Percentiles rank a stretch among this genome's conserved stretches.
These are phyloP conservation scores for Aphrophora alni DNA, from an alignment of 2,888 invertebrate species.

Conservation along the genomic window DNA sequence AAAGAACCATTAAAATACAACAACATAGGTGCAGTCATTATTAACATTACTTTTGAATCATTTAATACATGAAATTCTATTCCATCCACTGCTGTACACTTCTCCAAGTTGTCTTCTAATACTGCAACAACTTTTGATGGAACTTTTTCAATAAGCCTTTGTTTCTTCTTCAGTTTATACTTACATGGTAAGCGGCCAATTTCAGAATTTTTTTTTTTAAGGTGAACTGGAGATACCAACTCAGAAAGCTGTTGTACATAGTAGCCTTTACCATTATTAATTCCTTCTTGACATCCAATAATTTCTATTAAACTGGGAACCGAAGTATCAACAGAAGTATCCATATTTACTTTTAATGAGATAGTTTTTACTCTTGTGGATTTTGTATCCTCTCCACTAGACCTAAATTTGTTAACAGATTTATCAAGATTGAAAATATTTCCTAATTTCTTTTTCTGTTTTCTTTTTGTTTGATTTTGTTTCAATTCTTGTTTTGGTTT, in stretches of 20 bases:
- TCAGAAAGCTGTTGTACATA: not conserved
- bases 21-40: not conserved
- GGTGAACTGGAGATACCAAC: not conserved
- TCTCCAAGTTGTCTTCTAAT: not conserved
- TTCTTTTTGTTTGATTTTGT: not conserved
- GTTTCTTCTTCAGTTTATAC: not conserved
- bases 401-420: not conserved
- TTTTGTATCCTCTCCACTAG: not conserved
- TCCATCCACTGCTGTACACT: not conserved
- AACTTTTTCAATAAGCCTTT: not conserved
- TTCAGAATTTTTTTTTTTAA: not conserved
- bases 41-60: not conserved
- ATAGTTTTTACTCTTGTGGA: not conserved
- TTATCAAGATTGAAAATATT: not conserved
- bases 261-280: not conserved
- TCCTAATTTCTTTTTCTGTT: not conserved
- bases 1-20: conserved; percentile 15
- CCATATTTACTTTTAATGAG: not conserved
- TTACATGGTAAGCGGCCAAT: not conserved
- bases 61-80: not conserved
- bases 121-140: not conserved
- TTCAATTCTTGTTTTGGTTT: not conserved
- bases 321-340: not conserved
- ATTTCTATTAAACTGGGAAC: not conserved
- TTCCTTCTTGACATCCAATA: not conserved